These are phyloP conservation scores for Microchrysa polita DNA, from an alignment of 2,888 invertebrate species.

Conservation along the genomic window DNA sequence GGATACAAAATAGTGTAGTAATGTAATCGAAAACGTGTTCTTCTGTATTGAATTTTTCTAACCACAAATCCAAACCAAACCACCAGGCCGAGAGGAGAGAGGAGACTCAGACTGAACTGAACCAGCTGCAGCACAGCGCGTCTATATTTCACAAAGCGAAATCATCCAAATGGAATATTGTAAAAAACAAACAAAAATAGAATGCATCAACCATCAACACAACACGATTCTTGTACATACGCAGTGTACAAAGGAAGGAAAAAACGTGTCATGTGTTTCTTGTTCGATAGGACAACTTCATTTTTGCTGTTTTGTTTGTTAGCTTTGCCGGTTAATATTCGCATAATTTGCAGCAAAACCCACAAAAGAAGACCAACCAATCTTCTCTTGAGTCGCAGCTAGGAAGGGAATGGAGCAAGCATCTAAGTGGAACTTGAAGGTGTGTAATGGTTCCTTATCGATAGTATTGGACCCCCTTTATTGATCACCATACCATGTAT, in stretches of 20 bases:
- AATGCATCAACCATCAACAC: too few species aligned
- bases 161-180: not conserved
- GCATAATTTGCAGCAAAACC: not conserved
- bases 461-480: too few species aligned
- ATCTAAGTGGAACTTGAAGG: not conserved
- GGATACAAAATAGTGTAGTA: not conserved
- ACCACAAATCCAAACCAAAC: conserved; percentile 12
- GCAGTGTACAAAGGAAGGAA: not conserved
- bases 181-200: not conserved
- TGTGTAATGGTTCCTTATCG: too few species aligned
- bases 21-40: not conserved
- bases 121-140: not conserved
- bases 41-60: conserved; percentile 16
- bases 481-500: too few species aligned
- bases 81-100: too few species aligned
- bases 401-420: not conserved
- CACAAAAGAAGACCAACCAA: not conserved
- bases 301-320: not conserved
- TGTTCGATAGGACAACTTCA: conserved; percentile 18
- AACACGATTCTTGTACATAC: not conserved
- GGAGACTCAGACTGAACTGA: too few species aligned
- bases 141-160: not conserved
- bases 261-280: conserved; percentile 29
- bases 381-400: not conserved
- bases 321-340: not conserved